A percentile compares a stretch with the other conserved stretches of the same genome.
These are phyloP conservation scores for Drosophila asahinai DNA, from an alignment of 1,140 invertebrate genomes.

Conservation along the genomic window DNA sequence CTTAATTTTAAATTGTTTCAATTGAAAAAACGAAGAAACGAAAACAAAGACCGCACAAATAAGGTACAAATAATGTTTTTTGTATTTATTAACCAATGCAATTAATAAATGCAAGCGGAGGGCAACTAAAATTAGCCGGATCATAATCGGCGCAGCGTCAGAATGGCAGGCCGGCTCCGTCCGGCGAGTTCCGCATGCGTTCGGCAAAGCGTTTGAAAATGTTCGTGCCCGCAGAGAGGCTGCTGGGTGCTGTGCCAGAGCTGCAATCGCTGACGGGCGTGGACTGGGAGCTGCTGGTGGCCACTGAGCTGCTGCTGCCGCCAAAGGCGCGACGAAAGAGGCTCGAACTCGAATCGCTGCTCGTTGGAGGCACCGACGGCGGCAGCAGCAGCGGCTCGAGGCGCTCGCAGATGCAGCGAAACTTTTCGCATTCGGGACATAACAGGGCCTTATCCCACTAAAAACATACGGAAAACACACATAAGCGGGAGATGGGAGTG, in stretches of 20 bases:
- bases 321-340: constrained; percentile 76
- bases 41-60: constrained; percentile 47
- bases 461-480: constrained; percentile 66
- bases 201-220: constrained; percentile 83
- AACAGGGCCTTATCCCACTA: constrained; percentile 84
- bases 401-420: constrained; percentile 82
- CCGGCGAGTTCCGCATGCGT: constrained; percentile 67
- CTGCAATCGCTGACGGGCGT: constrained; percentile 57
- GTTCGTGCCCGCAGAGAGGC: constrained; percentile 73
- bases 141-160: constrained; percentile 18
- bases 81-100: constrained; percentile 71
- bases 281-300: constrained; percentile 37
- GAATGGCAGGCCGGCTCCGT: constrained; percentile 39
- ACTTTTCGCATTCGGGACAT: constrained; percentile 82
- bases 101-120: constrained; percentile 69
- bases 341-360: constrained; percentile 62
- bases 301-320: constrained; percentile 55
- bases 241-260: constrained; percentile 38
- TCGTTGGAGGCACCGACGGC: constrained; percentile 35
- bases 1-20: not conserved
- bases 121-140: constrained; percentile 42
- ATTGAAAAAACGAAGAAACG: not conserved
- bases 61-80: constrained; percentile 53
- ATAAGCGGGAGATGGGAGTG: constrained; percentile 39
- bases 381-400: constrained; percentile 20